phyloP scores from a whole-genome alignment of 2,113 vertebrate species.

The Anolis carolinensis region DNA sequence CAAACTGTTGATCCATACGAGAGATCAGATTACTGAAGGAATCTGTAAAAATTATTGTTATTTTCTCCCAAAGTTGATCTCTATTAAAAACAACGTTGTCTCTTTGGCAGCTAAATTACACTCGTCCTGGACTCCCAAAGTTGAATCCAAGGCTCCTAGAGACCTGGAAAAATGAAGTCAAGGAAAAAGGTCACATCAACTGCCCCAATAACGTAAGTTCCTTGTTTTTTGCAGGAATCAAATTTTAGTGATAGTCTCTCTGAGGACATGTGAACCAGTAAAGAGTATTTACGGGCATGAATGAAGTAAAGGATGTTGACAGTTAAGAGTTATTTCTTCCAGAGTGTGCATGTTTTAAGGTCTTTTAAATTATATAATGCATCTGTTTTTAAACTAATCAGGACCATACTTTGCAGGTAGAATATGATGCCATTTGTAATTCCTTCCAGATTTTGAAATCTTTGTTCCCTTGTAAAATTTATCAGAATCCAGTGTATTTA shows the following conservation, averaged over 20 bases:
- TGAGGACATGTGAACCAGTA: too few species aligned
- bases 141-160: constrained; percentile 90
- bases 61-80: neutral
- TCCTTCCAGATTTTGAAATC: neutral
- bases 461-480: neutral
- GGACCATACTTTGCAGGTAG: too few species aligned
- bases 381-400: too few species aligned
- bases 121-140: constrained; percentile 93
- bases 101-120: constrained; percentile 91
- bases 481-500: neutral
- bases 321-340: neutral
- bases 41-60: neutral
- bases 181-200: constrained; percentile 95
- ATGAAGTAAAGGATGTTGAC: neutral
- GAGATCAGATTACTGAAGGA: neutral
- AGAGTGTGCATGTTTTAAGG: neutral
- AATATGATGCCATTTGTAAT: neutral
- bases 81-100: constrained; percentile 41
- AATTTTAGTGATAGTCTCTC: neutral
- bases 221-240: neutral
- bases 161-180: constrained; percentile 93
- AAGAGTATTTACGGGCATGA: neutral
- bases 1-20: neutral
- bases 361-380: neutral
- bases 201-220: constrained; percentile 91